Conservation (phyloP, 2,797 vertebrate genomes). For the Telmatherina bonti region DNA sequence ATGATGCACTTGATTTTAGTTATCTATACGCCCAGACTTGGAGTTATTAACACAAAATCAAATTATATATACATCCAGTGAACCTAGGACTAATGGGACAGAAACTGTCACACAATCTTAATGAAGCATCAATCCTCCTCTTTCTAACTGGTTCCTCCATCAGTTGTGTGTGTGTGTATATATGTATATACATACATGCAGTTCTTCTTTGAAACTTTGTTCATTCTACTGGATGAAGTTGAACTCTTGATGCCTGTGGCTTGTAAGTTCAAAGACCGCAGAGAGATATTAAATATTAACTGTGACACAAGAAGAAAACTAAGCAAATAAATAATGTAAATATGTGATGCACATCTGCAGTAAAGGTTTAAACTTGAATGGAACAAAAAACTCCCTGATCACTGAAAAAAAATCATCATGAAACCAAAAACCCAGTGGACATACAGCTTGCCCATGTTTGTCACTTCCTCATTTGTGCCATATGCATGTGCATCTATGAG, state of each 20-base stretch:
- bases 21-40: too few species aligned
- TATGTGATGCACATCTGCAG: constrained; percentile 5
- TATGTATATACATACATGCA: constrained; percentile 5
- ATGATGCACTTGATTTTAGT: too few species aligned
- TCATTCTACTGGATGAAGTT: constrained; percentile 26
- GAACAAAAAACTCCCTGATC: background rate
- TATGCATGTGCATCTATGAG: constrained; percentile 12
- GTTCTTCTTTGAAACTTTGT: constrained; percentile 5
- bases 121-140: constrained; percentile 5
- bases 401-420: constrained; percentile 15
- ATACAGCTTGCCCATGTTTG: background rate
- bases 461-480: background rate
- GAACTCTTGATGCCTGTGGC: constrained; percentile 32
- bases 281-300: constrained; percentile 61
- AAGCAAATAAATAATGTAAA: constrained; percentile 66
- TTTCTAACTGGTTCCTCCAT: background rate
- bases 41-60: background rate
- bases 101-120: constrained; percentile 10
- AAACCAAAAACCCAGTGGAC: background rate
- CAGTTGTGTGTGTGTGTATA: background rate
- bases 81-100: constrained; percentile 2
- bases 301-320: constrained; percentile 41
- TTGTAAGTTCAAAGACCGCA: constrained; percentile 48
- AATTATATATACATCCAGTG: background rate
- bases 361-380: constrained; percentile 11